phyloP scores from a whole-genome alignment of 2,797 vertebrate species.

The Halcyon chelicuti region DNA sequence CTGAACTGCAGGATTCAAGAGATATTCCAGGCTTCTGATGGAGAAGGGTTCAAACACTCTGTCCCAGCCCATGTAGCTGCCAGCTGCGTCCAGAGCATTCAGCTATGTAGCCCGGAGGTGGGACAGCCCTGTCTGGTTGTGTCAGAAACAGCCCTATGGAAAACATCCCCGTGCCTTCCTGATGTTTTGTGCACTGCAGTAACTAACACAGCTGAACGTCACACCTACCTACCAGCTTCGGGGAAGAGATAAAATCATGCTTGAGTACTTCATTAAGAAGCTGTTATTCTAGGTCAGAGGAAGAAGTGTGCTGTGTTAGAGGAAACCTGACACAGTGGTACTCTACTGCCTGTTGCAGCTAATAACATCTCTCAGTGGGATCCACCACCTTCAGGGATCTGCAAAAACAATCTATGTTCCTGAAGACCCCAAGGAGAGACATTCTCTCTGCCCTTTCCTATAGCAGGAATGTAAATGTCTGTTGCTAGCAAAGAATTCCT shows the following conservation, averaged over 20 bases:
- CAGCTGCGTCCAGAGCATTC: background rate
- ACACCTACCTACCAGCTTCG: background rate
- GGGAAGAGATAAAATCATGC: background rate
- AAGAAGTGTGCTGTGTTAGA: background rate
- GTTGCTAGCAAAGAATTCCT: background rate
- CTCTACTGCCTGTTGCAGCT: background rate
- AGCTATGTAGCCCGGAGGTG: background rate
- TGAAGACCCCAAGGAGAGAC: background rate
- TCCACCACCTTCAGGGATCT: slow-evolving; percentile 27
- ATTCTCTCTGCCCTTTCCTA: background rate
- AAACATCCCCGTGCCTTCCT: background rate
- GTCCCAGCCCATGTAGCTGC: background rate
- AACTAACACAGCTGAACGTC: background rate
- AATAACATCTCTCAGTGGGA: slow-evolving; percentile 31
- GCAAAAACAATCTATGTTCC: background rate
- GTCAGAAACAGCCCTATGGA: background rate
- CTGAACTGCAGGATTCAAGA: background rate
- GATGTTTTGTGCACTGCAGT: background rate
- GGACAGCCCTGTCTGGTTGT: background rate
- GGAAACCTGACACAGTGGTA: slow-evolving; percentile 34
- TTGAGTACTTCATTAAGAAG: background rate
- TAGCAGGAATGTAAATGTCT: background rate
- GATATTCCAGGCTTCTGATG: background rate
- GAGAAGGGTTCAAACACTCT: background rate
- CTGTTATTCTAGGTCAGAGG: slow-evolving; percentile 31